Evolutionary conservation across 35 echinoderm and acorn worm genomes (phyloP).

Genomic region (Holothuria glaberrima): DNA sequence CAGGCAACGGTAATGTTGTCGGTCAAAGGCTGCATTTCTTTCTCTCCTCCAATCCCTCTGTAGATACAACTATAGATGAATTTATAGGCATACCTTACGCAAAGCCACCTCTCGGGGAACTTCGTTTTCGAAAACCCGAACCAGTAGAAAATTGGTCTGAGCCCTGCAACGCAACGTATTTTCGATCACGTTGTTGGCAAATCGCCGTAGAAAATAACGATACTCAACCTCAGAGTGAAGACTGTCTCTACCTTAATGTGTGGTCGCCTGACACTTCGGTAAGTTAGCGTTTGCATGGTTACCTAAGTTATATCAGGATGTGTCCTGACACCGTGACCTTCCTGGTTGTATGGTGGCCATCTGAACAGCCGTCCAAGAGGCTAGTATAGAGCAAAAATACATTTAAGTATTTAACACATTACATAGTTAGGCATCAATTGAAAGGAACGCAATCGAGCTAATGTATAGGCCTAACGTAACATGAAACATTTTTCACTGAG

Average conservation of each 20-base stretch:
- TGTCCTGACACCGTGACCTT: too few species aligned
- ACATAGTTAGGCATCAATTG: too few species aligned
- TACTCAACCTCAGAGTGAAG: conserved; percentile 20
- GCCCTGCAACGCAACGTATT: conserved; percentile 29
- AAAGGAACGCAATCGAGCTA: too few species aligned
- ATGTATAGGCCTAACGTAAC: too few species aligned
- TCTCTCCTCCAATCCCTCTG: background rate
- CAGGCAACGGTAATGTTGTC: background rate
- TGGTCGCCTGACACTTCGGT: conserved; percentile 44
- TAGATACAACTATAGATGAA: conserved; percentile 36
- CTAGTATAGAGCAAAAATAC: too few species aligned
- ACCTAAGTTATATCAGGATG: too few species aligned
- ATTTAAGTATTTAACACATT: too few species aligned
- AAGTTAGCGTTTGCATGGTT: background rate
- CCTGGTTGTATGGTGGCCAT: too few species aligned
- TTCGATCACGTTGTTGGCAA: conserved; percentile 27
- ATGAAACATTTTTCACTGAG: too few species aligned
- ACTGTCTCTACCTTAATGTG: conserved; percentile 42
- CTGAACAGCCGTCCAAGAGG: too few species aligned
- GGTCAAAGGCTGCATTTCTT: background rate
- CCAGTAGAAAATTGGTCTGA: conserved; percentile 33
- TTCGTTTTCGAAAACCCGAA: conserved; percentile 47
- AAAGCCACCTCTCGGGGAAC: conserved; percentile 52
- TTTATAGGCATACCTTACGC: conserved; percentile 55
- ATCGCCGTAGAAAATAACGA: background rate